Base-by-base conservation (phyloP, 2,888 invertebrate species). In the Morpho deidamia region DNA sequence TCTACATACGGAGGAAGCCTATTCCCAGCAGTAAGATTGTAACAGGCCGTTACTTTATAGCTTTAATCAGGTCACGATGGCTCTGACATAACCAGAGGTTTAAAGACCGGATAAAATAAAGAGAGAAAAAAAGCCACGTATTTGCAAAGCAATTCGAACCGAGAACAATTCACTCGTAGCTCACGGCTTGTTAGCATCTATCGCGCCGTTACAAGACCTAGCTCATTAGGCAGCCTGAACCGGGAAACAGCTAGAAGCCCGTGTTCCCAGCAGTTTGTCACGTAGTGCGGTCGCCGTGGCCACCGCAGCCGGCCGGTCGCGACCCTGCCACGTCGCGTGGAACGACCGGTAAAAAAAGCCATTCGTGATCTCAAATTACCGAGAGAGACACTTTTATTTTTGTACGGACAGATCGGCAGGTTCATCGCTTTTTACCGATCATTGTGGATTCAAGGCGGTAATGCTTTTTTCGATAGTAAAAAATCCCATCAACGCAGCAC, bases 301-400 rank as follows among this genome's bases (percentile, higher is more conserved):
- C 65, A 55, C 62, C 47, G 56, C 53, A 64, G 58, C 60, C 62
- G 61, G 55, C 64, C 74, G 74, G 78, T 76, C 78, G 77, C 78
- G 81, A 81, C 81, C 81, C 75, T 65, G 68, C 65, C 69, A 71
- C 72, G 61, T 69, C 71, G 74, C 71, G 76, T 73, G 78, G 78
- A 78, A 79, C 81, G 71, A 65, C 62, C 67, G 55, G 56, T 61
- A 70, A 74, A 74, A 48, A 72, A 68, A 77, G 67, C 64, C 61
- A 56, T 48, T 68, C 72, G 70, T 72, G 72, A 74, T 77, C 79
- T 82, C 79, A 66, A 72, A 78, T 83, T 83, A 82, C 81, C 70
- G 62, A 63, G 62, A 63, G 57, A 12, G 14, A 12, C 32, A 56
- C 61, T 72, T 73, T 71, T 79, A 75, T 74, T 76, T 79, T 78